A percentile compares a stretch with the other conserved stretches of the same genome.
phyloP scores from a whole-genome alignment of 2,888 invertebrate genomes.

The Endotricha flammealis region DNA sequence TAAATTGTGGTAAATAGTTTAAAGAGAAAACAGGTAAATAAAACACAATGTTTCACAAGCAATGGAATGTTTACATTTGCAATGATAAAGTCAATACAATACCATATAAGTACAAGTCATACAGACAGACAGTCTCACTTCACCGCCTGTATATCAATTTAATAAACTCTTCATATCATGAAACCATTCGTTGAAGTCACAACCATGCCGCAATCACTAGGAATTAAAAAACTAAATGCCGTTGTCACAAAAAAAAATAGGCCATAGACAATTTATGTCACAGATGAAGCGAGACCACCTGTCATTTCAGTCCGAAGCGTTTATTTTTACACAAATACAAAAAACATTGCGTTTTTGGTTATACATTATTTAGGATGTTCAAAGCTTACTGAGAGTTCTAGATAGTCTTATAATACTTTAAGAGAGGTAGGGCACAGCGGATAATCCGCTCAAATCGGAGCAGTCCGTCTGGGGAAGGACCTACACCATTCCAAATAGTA shows the following conservation, averaged over 20 bases:
- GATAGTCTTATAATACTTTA: too few relatives aligned
- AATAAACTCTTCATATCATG: conserved; percentile 29
- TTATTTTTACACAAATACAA: conserved; percentile 58
- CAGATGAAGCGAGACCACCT: conserved; percentile 44
- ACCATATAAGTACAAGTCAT: conserved; percentile 48
- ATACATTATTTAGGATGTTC: conserved; percentile 37
- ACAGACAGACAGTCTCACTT: conserved; percentile 44
- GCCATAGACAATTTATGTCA: conserved; percentile 9
- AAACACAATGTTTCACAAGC: conserved; percentile 63
- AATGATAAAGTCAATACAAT: conserved; percentile 61
- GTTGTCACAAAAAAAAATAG: conserved; percentile 9
- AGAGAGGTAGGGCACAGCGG: too few relatives aligned
- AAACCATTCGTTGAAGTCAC: conserved; percentile 44
- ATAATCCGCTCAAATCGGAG: too few relatives aligned
- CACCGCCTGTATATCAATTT: conserved; percentile 22
- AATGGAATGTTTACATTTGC: conserved; percentile 76
- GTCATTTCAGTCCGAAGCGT: conserved; percentile 34
- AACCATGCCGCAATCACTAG: conserved; percentile 28
- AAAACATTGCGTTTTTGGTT: conserved; percentile 45
- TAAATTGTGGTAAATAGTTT: neutral
- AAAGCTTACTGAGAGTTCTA: too few relatives aligned
- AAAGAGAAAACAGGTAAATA: conserved; percentile 32
- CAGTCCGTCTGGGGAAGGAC: too few relatives aligned
- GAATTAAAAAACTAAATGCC: conserved; percentile 8
- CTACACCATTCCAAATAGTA: too few relatives aligned